These are phyloP conservation scores for Zygogramma bicolorata DNA, from an alignment of 2,888 invertebrate species.

Conservation along the genomic window DNA sequence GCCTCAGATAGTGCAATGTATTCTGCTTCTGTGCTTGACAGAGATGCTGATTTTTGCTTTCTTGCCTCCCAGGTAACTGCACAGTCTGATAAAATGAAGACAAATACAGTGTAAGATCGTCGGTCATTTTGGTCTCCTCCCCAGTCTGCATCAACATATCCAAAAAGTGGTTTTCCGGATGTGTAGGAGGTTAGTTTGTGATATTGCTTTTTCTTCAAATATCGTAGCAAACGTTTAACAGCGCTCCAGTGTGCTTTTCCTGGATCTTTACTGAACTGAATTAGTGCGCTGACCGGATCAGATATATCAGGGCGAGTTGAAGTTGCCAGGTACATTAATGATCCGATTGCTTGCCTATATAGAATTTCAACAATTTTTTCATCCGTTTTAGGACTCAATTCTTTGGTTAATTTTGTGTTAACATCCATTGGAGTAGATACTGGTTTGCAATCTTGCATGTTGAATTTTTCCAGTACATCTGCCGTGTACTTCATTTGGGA, in stretches of 20 bases:
- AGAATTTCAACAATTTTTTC: conserved; percentile 4
- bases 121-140: conserved; percentile 34
- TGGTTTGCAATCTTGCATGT: background rate
- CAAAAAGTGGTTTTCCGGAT: background rate
- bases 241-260: background rate
- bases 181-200: background rate
- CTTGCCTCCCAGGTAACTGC: conserved; percentile 53
- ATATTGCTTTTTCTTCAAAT: background rate
- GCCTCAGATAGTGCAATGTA: conserved; percentile 54
- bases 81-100: too few relatives aligned
- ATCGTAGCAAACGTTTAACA: too few relatives aligned
- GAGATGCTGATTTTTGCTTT: conserved; percentile 55
- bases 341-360: background rate
- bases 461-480: background rate
- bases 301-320: background rate
- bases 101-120: conserved; percentile 62
- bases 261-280: too few relatives aligned
- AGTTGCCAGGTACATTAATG: background rate
- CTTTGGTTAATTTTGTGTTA: conserved; percentile 1
- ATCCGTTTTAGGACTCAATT: background rate
- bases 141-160: background rate
- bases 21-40: conserved; percentile 51
- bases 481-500: too few relatives aligned
- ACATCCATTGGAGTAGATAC: conserved; percentile 9
- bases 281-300: background rate